phyloP scores from a whole-genome alignment of 2,888 invertebrate genomes.

The Myopa testacea region DNA sequence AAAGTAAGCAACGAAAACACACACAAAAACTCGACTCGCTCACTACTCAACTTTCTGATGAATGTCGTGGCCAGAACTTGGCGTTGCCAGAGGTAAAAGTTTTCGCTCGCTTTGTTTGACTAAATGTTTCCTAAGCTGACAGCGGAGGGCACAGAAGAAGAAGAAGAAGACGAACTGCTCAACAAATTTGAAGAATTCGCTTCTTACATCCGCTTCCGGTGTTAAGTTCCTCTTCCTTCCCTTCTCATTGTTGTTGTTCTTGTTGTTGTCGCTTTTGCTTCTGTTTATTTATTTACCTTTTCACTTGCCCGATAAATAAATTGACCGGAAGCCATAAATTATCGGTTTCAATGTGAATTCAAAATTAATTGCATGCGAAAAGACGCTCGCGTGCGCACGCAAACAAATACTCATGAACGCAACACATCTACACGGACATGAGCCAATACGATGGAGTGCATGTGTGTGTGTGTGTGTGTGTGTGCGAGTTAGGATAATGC shows the following conservation, averaged over 20 bases:
- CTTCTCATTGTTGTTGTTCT: neutral
- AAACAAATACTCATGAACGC: neutral
- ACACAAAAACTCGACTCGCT: too few relatives aligned
- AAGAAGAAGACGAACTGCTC: too few relatives aligned
- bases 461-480: slow-evolving; percentile 44
- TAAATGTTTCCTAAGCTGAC: too few relatives aligned
- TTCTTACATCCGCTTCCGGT: too few relatives aligned
- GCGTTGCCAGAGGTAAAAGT: too few relatives aligned
- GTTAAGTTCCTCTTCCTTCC: neutral
- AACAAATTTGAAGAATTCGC: too few relatives aligned
- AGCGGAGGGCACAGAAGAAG: too few relatives aligned
- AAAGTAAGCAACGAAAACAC: too few relatives aligned
- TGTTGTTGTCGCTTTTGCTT: neutral
- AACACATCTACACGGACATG: slow-evolving; percentile 45
- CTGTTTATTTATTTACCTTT: neutral
- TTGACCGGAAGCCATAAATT: slow-evolving; percentile 35
- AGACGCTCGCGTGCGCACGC: slow-evolving; percentile 5
- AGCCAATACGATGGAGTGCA: neutral
- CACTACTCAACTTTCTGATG: too few relatives aligned
- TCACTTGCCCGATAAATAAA: neutral
- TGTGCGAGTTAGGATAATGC: neutral
- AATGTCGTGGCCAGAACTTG: too few relatives aligned
- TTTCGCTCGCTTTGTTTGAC: too few relatives aligned
- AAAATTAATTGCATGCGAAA: slow-evolving; percentile 32
- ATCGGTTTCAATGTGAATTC: slow-evolving; percentile 5